Evolutionary conservation across 2,113 vertebrate genomes (phyloP).

Genomic region (Sinocyclocheilus maitianheensis): DNA sequence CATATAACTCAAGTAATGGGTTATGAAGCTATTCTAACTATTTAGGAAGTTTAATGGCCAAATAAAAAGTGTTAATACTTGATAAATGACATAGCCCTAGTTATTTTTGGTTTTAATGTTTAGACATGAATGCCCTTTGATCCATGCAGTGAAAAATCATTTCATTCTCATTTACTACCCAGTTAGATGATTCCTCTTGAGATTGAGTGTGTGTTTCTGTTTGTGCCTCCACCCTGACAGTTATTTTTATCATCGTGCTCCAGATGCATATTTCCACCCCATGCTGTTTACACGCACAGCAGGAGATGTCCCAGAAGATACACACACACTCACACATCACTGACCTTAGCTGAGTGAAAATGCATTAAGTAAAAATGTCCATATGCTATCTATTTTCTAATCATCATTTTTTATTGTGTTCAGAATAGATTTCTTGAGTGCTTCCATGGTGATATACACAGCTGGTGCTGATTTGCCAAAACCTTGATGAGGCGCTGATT

Average conservation of each 20-base stretch:
- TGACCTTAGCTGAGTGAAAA: conserved; percentile 21
- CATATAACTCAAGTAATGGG: no score
- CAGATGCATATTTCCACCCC: conserved; percentile 31
- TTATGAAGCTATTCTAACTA: not conserved
- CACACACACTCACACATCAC: conserved; percentile 26
- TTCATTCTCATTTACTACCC: not conserved
- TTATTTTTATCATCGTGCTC: conserved; percentile 36
- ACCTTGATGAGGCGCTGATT: conserved; percentile 36
- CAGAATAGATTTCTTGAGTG: conserved; percentile 1
- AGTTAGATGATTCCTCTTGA: not conserved
- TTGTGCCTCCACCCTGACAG: conserved; percentile 40
- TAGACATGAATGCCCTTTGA: not conserved
- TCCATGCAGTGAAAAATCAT: not conserved
- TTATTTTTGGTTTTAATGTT: not conserved
- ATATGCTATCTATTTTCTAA: not conserved
- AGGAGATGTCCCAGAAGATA: conserved; percentile 15
- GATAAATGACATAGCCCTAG: not conserved
- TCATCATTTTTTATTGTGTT: conserved; percentile 11
- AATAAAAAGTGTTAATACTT: not conserved
- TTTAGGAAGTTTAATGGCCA: not conserved
- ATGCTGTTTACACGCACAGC: conserved; percentile 34
- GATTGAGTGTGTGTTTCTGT: conserved; percentile 24
- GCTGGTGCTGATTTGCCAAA: conserved; percentile 53
- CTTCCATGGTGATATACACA: conserved; percentile 46
- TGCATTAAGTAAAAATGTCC: not conserved